Conservation (phyloP, 2,113 vertebrate genomes). For the Malurus elegans region DNA sequence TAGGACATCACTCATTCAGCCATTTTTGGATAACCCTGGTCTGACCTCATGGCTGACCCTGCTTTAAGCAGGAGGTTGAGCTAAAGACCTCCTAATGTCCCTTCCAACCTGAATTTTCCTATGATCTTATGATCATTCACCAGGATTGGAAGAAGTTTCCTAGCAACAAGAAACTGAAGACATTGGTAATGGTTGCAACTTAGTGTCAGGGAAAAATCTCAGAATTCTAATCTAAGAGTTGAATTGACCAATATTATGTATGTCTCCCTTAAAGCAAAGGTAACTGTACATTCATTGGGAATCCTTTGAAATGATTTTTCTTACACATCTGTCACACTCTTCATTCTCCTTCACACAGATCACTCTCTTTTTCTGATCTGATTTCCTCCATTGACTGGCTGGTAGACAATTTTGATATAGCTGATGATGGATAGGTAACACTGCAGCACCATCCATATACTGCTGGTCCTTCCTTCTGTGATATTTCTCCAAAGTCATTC, state of each 20-base stretch:
- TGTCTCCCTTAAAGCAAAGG: background rate
- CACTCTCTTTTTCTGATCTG: background rate
- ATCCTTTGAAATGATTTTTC: background rate
- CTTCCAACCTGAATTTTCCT: constrained; percentile 26
- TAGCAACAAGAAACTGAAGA: constrained; percentile 48
- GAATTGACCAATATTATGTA: background rate
- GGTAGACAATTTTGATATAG: background rate
- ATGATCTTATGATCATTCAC: background rate
- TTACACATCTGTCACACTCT: background rate
- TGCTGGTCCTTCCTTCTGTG: background rate
- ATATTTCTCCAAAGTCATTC: background rate
- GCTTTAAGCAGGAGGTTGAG: background rate
- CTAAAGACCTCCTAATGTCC: constrained; percentile 25
- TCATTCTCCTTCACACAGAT: background rate
- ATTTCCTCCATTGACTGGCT: background rate
- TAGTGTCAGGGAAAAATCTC: background rate
- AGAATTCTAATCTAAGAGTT: background rate
- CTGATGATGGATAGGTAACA: background rate
- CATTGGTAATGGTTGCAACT: background rate
- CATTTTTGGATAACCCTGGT: background rate
- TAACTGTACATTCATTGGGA: background rate
- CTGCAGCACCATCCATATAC: background rate
- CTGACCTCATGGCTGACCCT: constrained; percentile 9
- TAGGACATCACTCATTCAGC: background rate
- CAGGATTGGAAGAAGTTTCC: constrained; percentile 30